These are phyloP conservation scores for Falco punctatus DNA, from an alignment of 2,113 vertebrate species.

Conservation along the genomic window DNA sequence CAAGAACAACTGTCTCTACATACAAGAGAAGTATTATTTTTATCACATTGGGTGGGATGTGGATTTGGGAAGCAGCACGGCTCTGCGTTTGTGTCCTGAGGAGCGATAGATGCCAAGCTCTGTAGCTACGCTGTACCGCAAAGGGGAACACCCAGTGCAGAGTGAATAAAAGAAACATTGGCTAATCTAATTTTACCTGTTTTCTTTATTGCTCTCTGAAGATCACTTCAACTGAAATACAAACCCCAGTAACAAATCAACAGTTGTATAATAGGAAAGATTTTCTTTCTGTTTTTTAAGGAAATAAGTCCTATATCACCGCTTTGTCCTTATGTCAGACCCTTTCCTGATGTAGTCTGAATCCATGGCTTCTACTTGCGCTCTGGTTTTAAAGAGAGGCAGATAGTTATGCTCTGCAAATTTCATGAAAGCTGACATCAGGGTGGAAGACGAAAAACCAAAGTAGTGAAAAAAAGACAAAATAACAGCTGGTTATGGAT, in stretches of 20 bases:
- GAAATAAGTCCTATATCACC: not conserved
- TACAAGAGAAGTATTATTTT: not conserved
- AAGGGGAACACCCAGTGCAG: slow-evolving; percentile 40
- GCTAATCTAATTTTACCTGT: slow-evolving; percentile 22
- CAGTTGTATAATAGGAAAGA: not conserved
- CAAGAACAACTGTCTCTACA: not conserved
- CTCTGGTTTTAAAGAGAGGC: not conserved
- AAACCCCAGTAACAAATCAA: not conserved
- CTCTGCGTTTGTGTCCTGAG: not conserved
- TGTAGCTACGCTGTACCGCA: not conserved
- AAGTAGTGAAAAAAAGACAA: not conserved
- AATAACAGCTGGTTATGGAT: not conserved
- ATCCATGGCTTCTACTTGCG: not conserved
- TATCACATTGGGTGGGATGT: not conserved
- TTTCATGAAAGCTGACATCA: not conserved
- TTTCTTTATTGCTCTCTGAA: not conserved
- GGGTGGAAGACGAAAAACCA: not conserved
- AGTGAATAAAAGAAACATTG: slow-evolving; percentile 56
- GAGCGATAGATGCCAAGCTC: not conserved
- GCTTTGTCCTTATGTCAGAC: not conserved
- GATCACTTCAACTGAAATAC: slow-evolving; percentile 1
- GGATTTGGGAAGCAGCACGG: not conserved
- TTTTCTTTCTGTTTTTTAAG: slow-evolving; percentile 24
- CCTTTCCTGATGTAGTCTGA: not conserved
- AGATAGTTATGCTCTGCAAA: not conserved